Conservation (phyloP, 2,888 invertebrate genomes). For the Caenorhabditis macrosperma region DNA sequence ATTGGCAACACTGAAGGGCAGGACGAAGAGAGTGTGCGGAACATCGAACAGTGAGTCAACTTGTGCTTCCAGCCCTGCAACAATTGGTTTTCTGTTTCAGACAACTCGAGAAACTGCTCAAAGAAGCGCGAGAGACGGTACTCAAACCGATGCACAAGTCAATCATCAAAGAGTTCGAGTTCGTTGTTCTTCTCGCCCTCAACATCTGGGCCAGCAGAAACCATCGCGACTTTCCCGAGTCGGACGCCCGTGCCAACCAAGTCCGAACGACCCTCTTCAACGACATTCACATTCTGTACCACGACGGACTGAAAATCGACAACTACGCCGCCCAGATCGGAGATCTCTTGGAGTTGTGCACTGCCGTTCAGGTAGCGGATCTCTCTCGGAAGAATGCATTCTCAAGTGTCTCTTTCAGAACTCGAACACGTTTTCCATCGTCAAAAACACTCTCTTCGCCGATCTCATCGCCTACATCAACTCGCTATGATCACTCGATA, state of each 20-base stretch:
- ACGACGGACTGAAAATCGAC: slow-evolving; percentile 51
- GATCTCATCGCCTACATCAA: slow-evolving; percentile 19
- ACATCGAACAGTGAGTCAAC: slow-evolving; percentile 13
- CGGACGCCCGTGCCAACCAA: slow-evolving; percentile 10
- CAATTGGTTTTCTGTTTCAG: neutral
- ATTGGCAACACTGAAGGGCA: slow-evolving; percentile 22
- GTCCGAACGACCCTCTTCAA: slow-evolving; percentile 32
- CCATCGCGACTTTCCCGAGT: slow-evolving; percentile 5
- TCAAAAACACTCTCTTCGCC: slow-evolving; percentile 31
- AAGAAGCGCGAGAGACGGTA: slow-evolving; percentile 5
- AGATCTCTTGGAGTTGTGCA: slow-evolving; percentile 51
- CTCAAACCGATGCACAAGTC: slow-evolving; percentile 47
- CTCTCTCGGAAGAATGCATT: neutral
- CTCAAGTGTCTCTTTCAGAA: slow-evolving; percentile 23
- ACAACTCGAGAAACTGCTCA: slow-evolving; percentile 15
- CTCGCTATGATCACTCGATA: neutral
- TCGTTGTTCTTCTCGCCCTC: slow-evolving; percentile 41
- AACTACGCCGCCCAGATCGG: slow-evolving; percentile 57
- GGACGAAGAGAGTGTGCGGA: neutral
- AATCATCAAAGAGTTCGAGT: slow-evolving; percentile 52
- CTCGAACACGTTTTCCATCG: slow-evolving; percentile 23
- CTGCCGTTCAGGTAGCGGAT: slow-evolving; percentile 42
- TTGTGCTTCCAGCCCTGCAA: neutral
- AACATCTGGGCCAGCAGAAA: slow-evolving; percentile 52
- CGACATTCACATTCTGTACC: slow-evolving; percentile 53